Evolutionary conservation across 2,888 invertebrate genomes (phyloP), one percentile per base, ranked within the genome.

Genomic region (Archips xylosteana): DNA sequence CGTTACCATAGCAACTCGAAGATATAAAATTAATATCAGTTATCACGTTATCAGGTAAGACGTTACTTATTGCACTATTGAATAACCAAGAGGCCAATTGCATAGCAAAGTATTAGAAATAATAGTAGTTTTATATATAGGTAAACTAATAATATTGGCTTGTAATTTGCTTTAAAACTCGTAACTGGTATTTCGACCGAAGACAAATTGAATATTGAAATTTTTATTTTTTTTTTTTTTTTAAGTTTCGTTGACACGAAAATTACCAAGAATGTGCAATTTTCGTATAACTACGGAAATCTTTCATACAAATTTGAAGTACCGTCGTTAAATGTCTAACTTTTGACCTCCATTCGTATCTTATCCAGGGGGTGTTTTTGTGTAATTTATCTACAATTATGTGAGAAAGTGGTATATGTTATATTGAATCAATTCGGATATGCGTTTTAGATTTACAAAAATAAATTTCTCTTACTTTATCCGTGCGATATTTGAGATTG

Each of bases 1-100:
- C 59, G 59, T 34, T 68, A 47, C 59, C 59, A 47, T 47, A 34
- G 67, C n/a, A 60, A 60, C 59, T 68, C 51, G 42, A 67, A 13
- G 23, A 15, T 12, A 39, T 54, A 15, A 42, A 54, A 57, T 23
- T 68, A 36, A 60, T 47, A 12, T 12, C 23, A 68, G 13, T 54
- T 6, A 23, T 51, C 49, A 23, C 23, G 2, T 2, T 6, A 49
- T 13, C 10, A 1, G 12, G 34, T 51, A 34, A 51, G 15, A 34
- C 10, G 15, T 15, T 47, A 3, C 49, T 34, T 45, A 12, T 45
- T 45, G 42, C 42, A 62, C 15, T 10, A 57, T 32, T 12, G 12
- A 23, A 12, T 5, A 12, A n/a, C 49, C 49, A 49, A 47, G 49
- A 49, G 4, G 32, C 23, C 8, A 23, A 2, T n/a, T n/a, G 51